Percentiles rank a stretch among this genome's conserved stretches.
Conservation (phyloP, 2,888 invertebrate species). For the Stenolophus ochropezus region DNA sequence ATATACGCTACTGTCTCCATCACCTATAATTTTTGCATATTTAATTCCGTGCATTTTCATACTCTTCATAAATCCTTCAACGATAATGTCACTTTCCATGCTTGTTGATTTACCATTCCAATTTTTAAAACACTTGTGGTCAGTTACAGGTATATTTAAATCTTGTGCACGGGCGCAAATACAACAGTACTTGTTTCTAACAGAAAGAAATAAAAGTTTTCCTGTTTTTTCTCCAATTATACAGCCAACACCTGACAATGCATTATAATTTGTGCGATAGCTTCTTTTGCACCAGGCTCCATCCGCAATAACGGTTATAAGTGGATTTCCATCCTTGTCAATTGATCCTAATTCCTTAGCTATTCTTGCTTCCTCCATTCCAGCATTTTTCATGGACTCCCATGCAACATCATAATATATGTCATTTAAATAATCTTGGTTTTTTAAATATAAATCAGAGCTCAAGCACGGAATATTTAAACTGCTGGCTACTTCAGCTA, state of each 20-base stretch:
- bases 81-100: conserved; percentile 41
- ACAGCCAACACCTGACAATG: neutral
- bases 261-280: neutral
- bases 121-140: conserved; percentile 38
- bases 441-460: too few species aligned
- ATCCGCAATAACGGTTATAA: too few species aligned
- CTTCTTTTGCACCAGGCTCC: too few species aligned
- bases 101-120: neutral
- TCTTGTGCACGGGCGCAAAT: conserved; percentile 1
- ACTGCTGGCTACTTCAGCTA: too few species aligned
- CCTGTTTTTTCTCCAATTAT: neutral
- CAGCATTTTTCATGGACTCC: too few species aligned
- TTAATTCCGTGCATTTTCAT: neutral
- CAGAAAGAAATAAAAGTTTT: neutral
- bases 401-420: too few species aligned
- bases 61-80: conserved; percentile 25
- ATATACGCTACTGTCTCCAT: conserved; percentile 19
- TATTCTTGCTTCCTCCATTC: too few species aligned
- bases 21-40: conserved; percentile 1
- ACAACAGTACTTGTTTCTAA: conserved; percentile 22
- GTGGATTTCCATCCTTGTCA: too few species aligned
- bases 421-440: too few species aligned
- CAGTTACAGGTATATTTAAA: neutral
- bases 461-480: too few species aligned
- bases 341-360: too few species aligned